Evolutionary conservation across 2,888 invertebrate species (phyloP).

Genomic region (Eumacrocentrus americanus): DNA sequence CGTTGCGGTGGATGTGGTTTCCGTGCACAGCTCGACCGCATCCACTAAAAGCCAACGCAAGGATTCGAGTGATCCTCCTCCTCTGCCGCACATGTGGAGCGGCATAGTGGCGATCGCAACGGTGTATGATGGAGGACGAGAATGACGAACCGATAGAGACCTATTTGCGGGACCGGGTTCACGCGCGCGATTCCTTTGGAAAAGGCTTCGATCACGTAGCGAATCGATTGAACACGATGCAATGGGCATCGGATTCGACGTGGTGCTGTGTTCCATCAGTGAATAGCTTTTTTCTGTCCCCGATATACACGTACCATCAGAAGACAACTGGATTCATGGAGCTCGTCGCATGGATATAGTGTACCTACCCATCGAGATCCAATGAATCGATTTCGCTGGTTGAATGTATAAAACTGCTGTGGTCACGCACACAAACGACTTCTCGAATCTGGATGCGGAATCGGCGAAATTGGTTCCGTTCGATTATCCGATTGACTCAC

Average conservation of each 20-base stretch:
- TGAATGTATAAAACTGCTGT: not conserved
- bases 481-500: constrained; percentile 18
- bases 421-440: constrained; percentile 5
- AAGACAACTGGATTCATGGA: constrained; percentile 5
- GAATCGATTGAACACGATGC: not conserved
- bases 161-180: not conserved
- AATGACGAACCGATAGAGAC: constrained; percentile 1
- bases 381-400: constrained; percentile 13
- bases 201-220: not conserved
- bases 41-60: constrained; percentile 43
- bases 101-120: not conserved
- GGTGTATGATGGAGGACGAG: no score
- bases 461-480: constrained; percentile 19
- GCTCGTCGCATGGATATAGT: not conserved
- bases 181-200: not conserved
- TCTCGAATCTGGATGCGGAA: constrained; percentile 5
- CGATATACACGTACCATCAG: not conserved
- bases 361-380: constrained; percentile 9
- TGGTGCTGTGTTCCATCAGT: not conserved
- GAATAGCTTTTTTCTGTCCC: not conserved
- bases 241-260: not conserved
- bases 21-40: constrained; percentile 37
- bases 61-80: constrained; percentile 25
- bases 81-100: not conserved
- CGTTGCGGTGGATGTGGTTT: constrained; percentile 41